Base-by-base conservation (phyloP, 2,797 vertebrate species). In the Capromys pilorides region DNA sequence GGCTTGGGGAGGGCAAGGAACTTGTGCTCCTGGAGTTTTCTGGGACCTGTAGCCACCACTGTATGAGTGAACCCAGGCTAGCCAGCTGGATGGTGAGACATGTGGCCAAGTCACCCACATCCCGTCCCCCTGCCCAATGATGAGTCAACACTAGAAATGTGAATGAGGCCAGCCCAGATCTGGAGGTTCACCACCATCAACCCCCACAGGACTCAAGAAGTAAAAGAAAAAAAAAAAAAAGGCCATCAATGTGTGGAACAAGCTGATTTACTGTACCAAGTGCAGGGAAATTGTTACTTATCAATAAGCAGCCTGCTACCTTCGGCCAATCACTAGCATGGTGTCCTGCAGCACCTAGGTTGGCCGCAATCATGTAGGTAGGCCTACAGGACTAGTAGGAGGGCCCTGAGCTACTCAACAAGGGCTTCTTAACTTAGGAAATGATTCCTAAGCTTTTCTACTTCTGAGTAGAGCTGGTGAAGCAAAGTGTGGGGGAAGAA, bases 51-150 rank as follows among this genome's bases (percentile, higher is more conserved):
- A 22, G 86, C 57, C 6, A 36, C 19, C 8, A 13, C 28, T 14
- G 7, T 0, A 0, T 51, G 24, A 26, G 12, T n/a, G 75, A 45
- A 36, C 45, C 33, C 61, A 31, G 26, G 64, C 22, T 21, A 13
- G 62, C 33, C 22, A 54, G 28, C 6, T 45, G 22, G 45, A 8
- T 61, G 41, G 22, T 31, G 59, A 57, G 22, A 39, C 6, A 0
- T 9, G 12, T 41, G 88, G 28, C 16, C 9, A 71, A 24, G 22
- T 67, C 14, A 22, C 28, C 16, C 6, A 22, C 2, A 0, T n/a
- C 3, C 21, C 21, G 0, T 61, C 9, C 9, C 2, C 8, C 33
- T 3, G 10, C 54, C 9, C 62, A 39, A 73, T 0, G 0, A 0
- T 26, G 33, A 82, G 24, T 7, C 11, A 67, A 12, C 13, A 18